A percentile compares a stretch with the other conserved stretches of the same genome.
phyloP scores from a whole-genome alignment of 2,113 vertebrate genomes.

The Prunella fulvescens region DNA sequence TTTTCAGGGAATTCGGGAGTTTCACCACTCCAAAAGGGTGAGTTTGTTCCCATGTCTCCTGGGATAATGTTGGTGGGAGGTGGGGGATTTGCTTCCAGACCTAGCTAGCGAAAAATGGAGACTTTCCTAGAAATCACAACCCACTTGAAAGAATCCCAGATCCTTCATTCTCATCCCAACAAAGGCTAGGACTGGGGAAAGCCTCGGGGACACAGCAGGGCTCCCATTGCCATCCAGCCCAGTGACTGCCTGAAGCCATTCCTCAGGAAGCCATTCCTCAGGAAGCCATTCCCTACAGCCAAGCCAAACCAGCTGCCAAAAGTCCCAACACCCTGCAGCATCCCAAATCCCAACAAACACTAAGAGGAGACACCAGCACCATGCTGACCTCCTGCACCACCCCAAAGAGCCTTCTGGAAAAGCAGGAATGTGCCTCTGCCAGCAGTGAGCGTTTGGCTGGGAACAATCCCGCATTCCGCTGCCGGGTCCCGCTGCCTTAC shows the following conservation, averaged over 20 bases:
- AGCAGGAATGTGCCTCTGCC: background rate
- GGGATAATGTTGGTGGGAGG: background rate
- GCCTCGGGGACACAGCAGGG: fast-evolving
- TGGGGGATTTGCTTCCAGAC: background rate
- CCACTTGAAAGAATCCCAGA: background rate
- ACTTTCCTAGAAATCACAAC: background rate
- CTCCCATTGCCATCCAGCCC: background rate
- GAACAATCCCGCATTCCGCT: background rate
- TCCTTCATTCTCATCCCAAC: background rate
- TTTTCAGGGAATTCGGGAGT: background rate
- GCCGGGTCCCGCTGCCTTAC: constrained; percentile 39
- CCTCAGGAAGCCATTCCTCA: background rate
- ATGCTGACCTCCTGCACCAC: background rate
- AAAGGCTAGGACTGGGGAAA: background rate
- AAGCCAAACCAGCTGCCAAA: background rate
- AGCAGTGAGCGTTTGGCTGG: background rate
- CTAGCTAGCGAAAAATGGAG: background rate
- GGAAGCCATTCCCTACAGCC: background rate
- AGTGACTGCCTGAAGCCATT: background rate
- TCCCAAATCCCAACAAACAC: background rate
- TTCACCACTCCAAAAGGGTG: too few relatives aligned
- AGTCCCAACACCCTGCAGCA: background rate
- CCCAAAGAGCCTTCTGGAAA: background rate
- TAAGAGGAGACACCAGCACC: background rate
- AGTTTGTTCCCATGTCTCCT: background rate